These are phyloP conservation scores for Hypocryptadius cinnamomeus DNA, from an alignment of 2,113 vertebrate genomes.

Conservation along the genomic window DNA sequence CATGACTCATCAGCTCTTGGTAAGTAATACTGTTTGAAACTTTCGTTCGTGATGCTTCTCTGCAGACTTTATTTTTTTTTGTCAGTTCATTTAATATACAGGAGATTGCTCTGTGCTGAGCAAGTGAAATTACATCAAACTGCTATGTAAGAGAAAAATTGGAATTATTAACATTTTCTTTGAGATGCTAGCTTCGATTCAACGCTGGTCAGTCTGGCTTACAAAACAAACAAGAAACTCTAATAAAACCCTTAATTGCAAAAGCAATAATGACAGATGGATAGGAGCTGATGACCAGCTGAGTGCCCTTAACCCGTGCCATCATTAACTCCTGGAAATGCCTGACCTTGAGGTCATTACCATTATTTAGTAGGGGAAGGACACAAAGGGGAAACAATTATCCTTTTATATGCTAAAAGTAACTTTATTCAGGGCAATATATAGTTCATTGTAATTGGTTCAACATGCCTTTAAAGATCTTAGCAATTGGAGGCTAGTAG, in stretches of 20 bases:
- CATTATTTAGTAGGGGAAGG: constrained; percentile 47
- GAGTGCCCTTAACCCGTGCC: constrained; percentile 59
- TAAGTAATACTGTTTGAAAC: constrained; percentile 60
- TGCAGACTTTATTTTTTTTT: background rate
- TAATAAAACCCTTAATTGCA: constrained; percentile 55
- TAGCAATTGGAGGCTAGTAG: background rate
- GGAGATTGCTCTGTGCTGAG: background rate
- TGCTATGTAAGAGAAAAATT: background rate
- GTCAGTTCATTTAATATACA: background rate
- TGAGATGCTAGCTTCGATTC: background rate
- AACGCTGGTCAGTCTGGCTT: background rate
- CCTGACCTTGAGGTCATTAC: constrained; percentile 58
- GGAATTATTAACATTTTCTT: background rate
- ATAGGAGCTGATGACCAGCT: constrained; percentile 60
- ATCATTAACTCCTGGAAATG: constrained; percentile 60
- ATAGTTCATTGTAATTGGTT: constrained; percentile 48
- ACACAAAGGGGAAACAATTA: constrained; percentile 59
- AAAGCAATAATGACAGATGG: constrained; percentile 63
- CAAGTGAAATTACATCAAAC: background rate
- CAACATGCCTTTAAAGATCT: constrained; percentile 44
- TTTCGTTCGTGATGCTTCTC: background rate
- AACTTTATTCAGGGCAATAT: constrained; percentile 48
- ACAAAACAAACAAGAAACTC: constrained; percentile 34
- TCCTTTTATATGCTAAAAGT: constrained; percentile 61
- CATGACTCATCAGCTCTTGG: constrained; percentile 84